Conservation (phyloP, 2,113 vertebrate species). For the Petrocephalus microphthalmus region DNA sequence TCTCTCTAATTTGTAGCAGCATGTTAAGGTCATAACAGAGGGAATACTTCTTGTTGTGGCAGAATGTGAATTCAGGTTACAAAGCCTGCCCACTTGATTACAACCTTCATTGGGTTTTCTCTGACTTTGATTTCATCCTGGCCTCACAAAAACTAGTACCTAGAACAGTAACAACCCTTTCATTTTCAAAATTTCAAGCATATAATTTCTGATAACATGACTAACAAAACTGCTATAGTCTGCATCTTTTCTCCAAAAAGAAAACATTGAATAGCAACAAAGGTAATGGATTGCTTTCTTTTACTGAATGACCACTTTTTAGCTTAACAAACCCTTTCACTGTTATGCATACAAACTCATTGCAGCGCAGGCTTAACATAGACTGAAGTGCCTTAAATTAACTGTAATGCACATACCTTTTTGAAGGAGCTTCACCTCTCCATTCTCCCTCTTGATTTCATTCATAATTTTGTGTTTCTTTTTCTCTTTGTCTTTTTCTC, state of each 20-base stretch:
- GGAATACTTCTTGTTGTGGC: not conserved
- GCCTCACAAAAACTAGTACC: too few relatives aligned
- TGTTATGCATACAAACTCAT: not conserved
- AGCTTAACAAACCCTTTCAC: not conserved
- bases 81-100: not conserved
- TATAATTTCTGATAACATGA: not conserved
- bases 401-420: conserved; percentile 12
- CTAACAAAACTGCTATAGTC: not conserved
- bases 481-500: conserved; percentile 36
- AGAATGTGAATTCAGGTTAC: not conserved
- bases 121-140: not conserved
- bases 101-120: not conserved
- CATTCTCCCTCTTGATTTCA: conserved; percentile 24
- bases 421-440: conserved; percentile 16
- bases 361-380: not conserved
- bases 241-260: not conserved
- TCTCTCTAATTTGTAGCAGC: not conserved
- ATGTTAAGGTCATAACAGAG: not conserved
- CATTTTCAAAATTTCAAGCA: too few relatives aligned
- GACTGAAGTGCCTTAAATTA: not conserved
- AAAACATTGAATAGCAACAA: not conserved
- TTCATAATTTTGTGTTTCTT: conserved; percentile 33
- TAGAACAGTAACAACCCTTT: too few relatives aligned
- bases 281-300: not conserved
- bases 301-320: not conserved